These are phyloP conservation scores for Parazoanthus darwini DNA, from an alignment of 92 coral and sea anemone genomes.

Conservation along the genomic window DNA sequence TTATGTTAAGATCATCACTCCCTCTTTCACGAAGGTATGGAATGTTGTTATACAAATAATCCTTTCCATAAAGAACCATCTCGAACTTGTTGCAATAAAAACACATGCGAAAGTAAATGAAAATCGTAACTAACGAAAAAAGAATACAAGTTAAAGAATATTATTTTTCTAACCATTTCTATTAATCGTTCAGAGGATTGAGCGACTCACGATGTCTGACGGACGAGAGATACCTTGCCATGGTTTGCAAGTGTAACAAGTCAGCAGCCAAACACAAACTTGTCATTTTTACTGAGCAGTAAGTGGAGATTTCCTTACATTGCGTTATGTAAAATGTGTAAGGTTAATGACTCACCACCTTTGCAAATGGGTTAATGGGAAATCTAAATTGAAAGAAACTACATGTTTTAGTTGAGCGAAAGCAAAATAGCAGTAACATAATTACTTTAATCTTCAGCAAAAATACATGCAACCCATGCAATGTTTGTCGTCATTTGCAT, in stretches of 20 bases:
- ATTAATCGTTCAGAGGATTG: slow-evolving; percentile 56
- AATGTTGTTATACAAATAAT: not conserved
- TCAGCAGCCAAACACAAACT: slow-evolving; percentile 72
- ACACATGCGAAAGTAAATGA: no score
- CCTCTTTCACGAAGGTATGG: slow-evolving; percentile 11
- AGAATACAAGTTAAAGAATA: no score
- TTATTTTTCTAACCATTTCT: no score
- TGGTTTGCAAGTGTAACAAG: slow-evolving; percentile 69
- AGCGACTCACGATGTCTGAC: slow-evolving; percentile 73
- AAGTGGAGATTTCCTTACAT: slow-evolving; percentile 31
- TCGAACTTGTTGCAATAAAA: no score
- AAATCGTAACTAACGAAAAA: no score
- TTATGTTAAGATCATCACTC: slow-evolving; percentile 80
- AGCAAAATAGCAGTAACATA: not conserved
- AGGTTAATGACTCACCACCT: not conserved
- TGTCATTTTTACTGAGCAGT: slow-evolving; percentile 94
- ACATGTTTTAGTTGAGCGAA: not conserved
- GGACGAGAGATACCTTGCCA: slow-evolving; percentile 79
- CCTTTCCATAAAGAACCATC: no score
- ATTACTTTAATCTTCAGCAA: no score
- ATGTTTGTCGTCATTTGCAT: no score
- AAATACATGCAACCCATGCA: no score
- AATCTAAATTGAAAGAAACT: no score
- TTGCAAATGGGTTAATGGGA: not conserved
- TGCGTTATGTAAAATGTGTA: not conserved